These are phyloP conservation scores for Acanthopleura granulata DNA, from an alignment of 2,888 invertebrate genomes.

Conservation along the genomic window DNA sequence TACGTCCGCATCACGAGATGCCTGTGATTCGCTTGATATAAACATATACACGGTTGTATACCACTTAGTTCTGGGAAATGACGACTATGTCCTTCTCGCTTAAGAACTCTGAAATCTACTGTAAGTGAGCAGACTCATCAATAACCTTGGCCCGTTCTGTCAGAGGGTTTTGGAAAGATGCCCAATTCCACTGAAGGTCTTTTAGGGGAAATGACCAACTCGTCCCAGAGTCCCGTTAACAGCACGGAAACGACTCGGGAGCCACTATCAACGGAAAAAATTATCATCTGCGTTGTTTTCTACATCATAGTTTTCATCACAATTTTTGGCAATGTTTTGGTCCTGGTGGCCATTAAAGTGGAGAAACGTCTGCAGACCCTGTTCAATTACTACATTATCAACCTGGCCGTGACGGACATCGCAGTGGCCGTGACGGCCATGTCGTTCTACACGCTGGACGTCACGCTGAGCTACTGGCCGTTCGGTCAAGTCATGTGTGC, in stretches of 20 bases:
- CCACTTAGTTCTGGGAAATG: too few species aligned
- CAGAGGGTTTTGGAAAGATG: too few species aligned
- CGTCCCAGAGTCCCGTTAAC: too few species aligned
- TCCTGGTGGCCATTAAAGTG: slow-evolving; percentile 56
- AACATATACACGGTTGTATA: too few species aligned
- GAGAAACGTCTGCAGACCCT: slow-evolving; percentile 63
- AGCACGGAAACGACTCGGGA: background rate
- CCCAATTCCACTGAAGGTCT: too few species aligned
- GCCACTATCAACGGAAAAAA: slow-evolving; percentile 10
- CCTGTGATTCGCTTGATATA: too few species aligned
- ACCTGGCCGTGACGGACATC: slow-evolving; percentile 59
- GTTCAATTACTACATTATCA: slow-evolving; percentile 60
- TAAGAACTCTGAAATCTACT: too few species aligned
- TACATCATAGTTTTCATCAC: slow-evolving; percentile 48
- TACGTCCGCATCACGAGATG: too few species aligned
- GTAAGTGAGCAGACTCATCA: too few species aligned
- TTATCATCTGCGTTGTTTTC: slow-evolving; percentile 41
- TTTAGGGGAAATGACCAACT: too few species aligned
- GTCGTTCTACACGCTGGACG: slow-evolving; percentile 62
- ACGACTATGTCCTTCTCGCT: too few species aligned
- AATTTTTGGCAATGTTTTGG: slow-evolving; percentile 61
- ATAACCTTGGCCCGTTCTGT: too few species aligned
- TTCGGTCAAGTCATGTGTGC: slow-evolving; percentile 63
- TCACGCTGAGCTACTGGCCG: slow-evolving; percentile 65
- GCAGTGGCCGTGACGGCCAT: slow-evolving; percentile 63